Conservation (phyloP, 2,797 vertebrate genomes). For the Thaleichthys pacificus region DNA sequence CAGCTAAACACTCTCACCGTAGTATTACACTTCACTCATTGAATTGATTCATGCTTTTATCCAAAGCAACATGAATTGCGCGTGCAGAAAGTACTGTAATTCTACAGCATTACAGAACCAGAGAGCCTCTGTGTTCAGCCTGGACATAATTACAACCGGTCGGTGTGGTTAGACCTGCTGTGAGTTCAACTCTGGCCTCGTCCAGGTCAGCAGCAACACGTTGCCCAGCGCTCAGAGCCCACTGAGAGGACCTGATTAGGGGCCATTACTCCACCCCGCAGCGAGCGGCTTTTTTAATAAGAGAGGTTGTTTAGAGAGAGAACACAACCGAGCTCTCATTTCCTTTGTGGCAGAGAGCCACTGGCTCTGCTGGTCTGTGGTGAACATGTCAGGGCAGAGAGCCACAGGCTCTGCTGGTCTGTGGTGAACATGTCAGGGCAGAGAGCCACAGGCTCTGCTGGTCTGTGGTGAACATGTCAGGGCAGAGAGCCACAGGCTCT, state of each 20-base stretch:
- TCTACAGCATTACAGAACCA: background rate
- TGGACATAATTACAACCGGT: background rate
- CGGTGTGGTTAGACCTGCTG: constrained; percentile 7
- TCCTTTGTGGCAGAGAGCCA: constrained; percentile 18
- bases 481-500: background rate
- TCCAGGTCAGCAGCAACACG: constrained; percentile 17
- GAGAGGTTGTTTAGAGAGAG: constrained; percentile 23
- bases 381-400: no score
- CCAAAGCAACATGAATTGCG: no score
- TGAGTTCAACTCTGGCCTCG: constrained; percentile 35
- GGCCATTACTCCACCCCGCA: constrained; percentile 48
- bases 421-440: no score
- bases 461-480: no score
- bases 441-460: background rate
- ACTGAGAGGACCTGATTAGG: constrained; percentile 61
- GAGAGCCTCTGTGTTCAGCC: background rate
- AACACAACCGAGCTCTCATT: constrained; percentile 26
- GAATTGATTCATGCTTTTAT: no score
- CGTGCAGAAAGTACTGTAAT: no score
- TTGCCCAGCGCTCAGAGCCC: constrained; percentile 52
- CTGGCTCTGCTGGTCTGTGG: background rate
- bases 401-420: background rate
- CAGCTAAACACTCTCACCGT: background rate
- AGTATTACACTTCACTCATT: background rate
- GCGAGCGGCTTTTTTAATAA: constrained; percentile 47